Evolutionary conservation across 2,797 vertebrate genomes (phyloP).

Genomic region (Pteronotus mesoamericanus): DNA sequence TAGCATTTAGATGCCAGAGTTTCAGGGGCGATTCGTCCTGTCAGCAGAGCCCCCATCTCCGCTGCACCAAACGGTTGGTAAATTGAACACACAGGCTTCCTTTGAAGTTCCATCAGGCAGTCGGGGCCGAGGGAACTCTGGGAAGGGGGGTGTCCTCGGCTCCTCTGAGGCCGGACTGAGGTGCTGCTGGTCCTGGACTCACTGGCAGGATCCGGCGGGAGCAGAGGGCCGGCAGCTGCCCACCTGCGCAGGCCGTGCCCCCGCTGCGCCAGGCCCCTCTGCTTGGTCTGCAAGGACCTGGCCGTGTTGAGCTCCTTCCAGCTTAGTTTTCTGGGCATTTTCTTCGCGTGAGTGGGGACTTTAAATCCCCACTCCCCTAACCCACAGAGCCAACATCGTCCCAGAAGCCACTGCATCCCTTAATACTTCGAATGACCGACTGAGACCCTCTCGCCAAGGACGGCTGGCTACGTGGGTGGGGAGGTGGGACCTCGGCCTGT

Average conservation of each 20-base stretch:
- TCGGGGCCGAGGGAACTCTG: neutral
- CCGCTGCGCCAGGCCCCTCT: rapidly evolving
- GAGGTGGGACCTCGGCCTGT: neutral
- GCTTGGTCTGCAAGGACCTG: neutral
- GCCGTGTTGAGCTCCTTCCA: neutral
- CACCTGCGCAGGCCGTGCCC: rapidly evolving
- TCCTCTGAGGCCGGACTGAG: neutral
- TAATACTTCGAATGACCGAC: neutral
- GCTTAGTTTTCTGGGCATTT: neutral
- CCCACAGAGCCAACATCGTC: neutral
- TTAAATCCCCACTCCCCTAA: neutral
- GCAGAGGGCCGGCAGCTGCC: neutral
- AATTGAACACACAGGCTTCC: neutral
- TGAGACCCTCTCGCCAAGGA: neutral
- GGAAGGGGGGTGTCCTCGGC: neutral
- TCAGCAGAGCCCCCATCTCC: neutral
- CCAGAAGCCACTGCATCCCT: neutral
- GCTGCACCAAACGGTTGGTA: neutral
- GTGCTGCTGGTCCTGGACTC: neutral
- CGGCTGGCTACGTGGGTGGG: neutral
- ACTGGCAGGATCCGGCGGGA: neutral
- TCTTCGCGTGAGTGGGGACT: neutral
- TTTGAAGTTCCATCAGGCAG: neutral
- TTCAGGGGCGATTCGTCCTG: neutral
- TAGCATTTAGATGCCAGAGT: neutral